Percentiles rank a stretch among this genome's conserved stretches.
Conservation (phyloP, 35 echinoderm and acorn worm genomes). For the Heliocidaris tuberculata region DNA sequence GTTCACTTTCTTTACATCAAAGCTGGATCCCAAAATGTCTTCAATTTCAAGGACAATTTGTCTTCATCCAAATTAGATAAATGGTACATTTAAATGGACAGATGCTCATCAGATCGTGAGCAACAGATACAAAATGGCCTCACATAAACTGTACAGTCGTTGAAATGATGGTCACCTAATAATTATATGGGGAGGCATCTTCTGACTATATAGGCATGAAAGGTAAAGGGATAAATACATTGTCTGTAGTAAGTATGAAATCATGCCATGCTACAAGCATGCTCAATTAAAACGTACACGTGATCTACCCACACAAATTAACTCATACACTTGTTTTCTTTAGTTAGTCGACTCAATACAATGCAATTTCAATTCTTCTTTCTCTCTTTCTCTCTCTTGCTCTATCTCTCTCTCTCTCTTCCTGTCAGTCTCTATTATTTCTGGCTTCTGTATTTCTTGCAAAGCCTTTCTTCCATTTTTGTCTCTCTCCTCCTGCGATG, state of each 20-base stretch:
- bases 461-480: too few relatives aligned
- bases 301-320: not conserved
- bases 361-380: not conserved
- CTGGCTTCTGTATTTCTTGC: too few relatives aligned
- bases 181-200: not conserved
- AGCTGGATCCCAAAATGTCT: too few relatives aligned
- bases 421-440: too few relatives aligned
- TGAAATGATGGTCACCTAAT: not conserved
- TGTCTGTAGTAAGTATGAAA: not conserved
- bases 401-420: too few relatives aligned
- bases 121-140: not conserved
- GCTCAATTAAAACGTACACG: not conserved
- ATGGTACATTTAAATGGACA: too few relatives aligned
- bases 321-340: not conserved
- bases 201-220: not conserved
- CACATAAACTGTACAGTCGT: not conserved
- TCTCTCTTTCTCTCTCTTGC: too few relatives aligned
- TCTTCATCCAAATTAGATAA: too few relatives aligned
- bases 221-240: not conserved
- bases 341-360: not conserved
- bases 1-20: too few relatives aligned
- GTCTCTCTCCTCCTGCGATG: too few relatives aligned
- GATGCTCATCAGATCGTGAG: not conserved
- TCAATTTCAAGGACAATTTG: too few relatives aligned
- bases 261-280: not conserved